Percentiles rank a stretch among this genome's conserved stretches.
These are phyloP conservation scores for Xiphias gladius DNA, from an alignment of 2,113 vertebrate genomes.

Conservation along the genomic window DNA sequence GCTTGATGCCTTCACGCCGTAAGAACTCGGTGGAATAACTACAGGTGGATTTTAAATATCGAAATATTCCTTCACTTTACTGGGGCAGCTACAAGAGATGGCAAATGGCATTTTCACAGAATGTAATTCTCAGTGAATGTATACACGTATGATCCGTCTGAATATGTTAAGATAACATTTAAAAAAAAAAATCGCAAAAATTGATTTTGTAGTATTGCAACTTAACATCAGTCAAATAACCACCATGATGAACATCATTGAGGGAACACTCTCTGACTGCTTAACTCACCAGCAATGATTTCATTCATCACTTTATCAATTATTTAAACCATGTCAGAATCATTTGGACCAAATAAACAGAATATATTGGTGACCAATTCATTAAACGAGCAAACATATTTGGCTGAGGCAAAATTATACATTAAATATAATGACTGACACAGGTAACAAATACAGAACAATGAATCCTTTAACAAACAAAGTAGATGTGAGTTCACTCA, in stretches of 20 bases:
- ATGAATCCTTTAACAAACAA: conserved; percentile 45
- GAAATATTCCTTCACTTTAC: not conserved
- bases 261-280: not conserved
- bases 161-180: not conserved
- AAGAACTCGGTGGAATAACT: not conserved
- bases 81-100: not conserved
- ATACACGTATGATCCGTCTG: not conserved
- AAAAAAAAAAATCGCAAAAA: not conserved
- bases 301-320: not conserved
- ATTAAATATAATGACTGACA: conserved; percentile 38
- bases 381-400: conserved; percentile 47
- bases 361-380: conserved; percentile 30
- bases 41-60: not conserved
- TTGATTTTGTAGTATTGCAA: not conserved
- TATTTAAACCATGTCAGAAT: conserved; percentile 27
- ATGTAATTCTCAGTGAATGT: not conserved
- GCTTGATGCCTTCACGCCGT: too few species aligned
- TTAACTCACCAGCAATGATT: not conserved
- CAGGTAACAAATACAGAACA: conserved; percentile 40
- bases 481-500: conserved; percentile 25
- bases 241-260: not conserved
- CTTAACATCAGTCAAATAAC: not conserved
- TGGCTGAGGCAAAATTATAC: conserved; percentile 16
- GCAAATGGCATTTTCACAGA: not conserved
- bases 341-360: conserved; percentile 23